Evolutionary conservation across 2,113 vertebrate genomes (phyloP).

Genomic region (Typhlomys cinereus): DNA sequence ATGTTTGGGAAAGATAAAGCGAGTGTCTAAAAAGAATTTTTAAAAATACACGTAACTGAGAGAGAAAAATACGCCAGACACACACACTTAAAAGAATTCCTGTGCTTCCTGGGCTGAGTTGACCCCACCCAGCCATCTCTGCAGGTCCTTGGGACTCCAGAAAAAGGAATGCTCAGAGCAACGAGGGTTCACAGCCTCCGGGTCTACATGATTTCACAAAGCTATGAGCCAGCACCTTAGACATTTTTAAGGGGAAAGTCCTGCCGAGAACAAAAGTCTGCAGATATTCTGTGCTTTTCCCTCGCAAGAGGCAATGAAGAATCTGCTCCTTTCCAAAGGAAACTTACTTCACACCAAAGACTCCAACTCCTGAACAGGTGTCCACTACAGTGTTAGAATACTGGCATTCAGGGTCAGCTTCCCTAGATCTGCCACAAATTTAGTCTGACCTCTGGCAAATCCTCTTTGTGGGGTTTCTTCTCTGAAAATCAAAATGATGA

Average conservation of each 20-base stretch:
- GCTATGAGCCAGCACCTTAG: neutral
- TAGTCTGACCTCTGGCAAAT: constrained; percentile 26
- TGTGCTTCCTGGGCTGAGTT: constrained; percentile 75
- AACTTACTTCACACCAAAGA: constrained; percentile 30
- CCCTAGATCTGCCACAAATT: constrained; percentile 19
- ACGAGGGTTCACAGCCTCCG: constrained; percentile 24
- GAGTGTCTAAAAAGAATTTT: constrained; percentile 82
- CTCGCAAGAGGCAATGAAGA: neutral
- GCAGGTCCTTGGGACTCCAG: constrained; percentile 39
- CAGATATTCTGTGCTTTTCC: neutral
- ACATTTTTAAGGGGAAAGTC: constrained; percentile 38
- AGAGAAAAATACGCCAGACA: constrained; percentile 77
- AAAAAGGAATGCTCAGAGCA: constrained; percentile 44
- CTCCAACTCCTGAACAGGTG: constrained; percentile 17
- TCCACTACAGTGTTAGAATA: neutral
- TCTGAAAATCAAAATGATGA: constrained; percentile 50
- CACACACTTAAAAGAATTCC: constrained; percentile 81
- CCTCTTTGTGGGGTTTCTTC: constrained; percentile 17
- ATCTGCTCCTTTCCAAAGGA: constrained; percentile 6
- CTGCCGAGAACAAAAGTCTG: neutral
- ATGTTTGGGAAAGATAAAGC: constrained; percentile 92
- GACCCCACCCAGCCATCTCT: constrained; percentile 73
- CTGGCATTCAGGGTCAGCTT: neutral
- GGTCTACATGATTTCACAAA: constrained; percentile 34
- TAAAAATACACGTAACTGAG: constrained; percentile 79